Evolutionary conservation across 2,113 vertebrate species (phyloP).

Genomic region (Menidia beryllina): DNA sequence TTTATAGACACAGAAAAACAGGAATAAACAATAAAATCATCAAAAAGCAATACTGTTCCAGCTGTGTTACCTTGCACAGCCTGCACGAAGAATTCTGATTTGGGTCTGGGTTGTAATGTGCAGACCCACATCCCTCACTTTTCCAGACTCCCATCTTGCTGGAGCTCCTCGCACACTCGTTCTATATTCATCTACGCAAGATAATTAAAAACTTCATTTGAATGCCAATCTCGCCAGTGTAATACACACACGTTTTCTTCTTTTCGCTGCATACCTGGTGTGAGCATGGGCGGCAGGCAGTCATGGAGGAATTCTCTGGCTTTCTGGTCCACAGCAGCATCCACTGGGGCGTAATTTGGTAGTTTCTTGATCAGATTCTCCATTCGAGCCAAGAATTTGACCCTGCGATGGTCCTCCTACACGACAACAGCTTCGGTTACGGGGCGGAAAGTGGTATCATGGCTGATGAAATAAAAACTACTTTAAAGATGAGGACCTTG

Average conservation of each 20-base stretch:
- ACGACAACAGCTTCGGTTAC: background rate
- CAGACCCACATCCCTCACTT: constrained; percentile 72
- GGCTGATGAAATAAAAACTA: background rate
- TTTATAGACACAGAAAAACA: background rate
- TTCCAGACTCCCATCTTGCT: constrained; percentile 83
- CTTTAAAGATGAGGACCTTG: constrained; percentile 43
- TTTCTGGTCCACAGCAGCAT: constrained; percentile 95
- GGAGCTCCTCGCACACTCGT: constrained; percentile 88
- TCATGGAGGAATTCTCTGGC: constrained; percentile 92
- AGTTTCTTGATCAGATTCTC: constrained; percentile 87
- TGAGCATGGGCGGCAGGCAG: constrained; percentile 90
- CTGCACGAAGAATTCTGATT: constrained; percentile 87
- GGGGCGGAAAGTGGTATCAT: background rate
- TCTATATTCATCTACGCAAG: constrained; percentile 80
- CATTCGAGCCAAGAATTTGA: constrained; percentile 84
- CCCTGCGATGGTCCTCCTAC: constrained; percentile 83
- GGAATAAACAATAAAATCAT: no score
- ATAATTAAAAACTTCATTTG: background rate
- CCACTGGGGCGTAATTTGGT: constrained; percentile 85
- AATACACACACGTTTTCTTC: background rate
- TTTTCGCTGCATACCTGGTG: constrained; percentile 69
- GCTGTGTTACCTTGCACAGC: constrained; percentile 80
- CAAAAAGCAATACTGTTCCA: background rate
- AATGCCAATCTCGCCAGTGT: background rate
- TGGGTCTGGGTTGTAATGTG: constrained; percentile 84